Conservation (phyloP, 2,797 vertebrate species). For the Rhinogobio ventralis region DNA sequence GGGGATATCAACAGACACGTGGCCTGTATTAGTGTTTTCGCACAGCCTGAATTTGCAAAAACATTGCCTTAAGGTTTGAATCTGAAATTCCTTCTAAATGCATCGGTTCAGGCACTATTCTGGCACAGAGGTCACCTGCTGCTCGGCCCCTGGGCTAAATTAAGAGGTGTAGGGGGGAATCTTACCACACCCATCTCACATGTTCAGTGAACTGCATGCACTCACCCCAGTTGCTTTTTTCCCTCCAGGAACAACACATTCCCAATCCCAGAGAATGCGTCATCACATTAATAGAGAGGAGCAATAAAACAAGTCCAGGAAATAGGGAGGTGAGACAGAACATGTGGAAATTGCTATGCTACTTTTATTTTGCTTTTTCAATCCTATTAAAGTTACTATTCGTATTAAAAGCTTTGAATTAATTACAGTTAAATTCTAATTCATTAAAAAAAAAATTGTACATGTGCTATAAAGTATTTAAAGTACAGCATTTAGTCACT, state of each 20-base stretch:
- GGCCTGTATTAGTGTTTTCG: neutral
- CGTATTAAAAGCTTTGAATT: neutral
- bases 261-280: conserved; percentile 51
- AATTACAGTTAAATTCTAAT: neutral
- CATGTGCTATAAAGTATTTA: neutral
- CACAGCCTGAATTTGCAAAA: neutral
- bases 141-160: conserved; percentile 21
- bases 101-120: conserved; percentile 23
- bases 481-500: neutral
- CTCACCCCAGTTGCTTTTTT: conserved; percentile 29
- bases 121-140: conserved; percentile 37
- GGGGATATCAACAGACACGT: conserved; percentile 40
- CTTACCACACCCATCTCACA: conserved; percentile 39
- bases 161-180: conserved; percentile 21
- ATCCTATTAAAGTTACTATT: neutral
- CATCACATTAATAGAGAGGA: conserved; percentile 54
- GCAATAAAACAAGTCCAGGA: conserved; percentile 60
- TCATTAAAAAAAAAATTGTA: neutral
- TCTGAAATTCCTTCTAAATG: conserved; percentile 18
- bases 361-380: neutral
- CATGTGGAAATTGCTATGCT: conserved; percentile 37
- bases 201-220: conserved; percentile 23
- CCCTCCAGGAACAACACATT: conserved; percentile 64
- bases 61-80: neutral
- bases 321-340: conserved; percentile 58